A percentile compares a stretch with the other conserved stretches of the same genome.
These are phyloP conservation scores for Rhopilema esculentum DNA, from an alignment of 30 jellyfish, hydroid and myxozoan genomes.

Conservation along the genomic window DNA sequence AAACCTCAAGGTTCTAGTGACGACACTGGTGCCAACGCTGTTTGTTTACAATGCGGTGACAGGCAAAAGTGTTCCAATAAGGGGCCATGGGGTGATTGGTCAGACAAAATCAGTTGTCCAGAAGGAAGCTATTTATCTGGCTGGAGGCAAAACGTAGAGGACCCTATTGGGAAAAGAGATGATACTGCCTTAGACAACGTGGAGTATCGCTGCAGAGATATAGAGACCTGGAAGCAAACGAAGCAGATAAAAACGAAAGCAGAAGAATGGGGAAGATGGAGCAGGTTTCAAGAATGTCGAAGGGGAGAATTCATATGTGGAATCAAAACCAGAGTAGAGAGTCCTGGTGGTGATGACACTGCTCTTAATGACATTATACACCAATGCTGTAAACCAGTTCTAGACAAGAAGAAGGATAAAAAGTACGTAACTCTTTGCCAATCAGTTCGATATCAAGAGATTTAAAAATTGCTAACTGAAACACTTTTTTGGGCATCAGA, in stretches of 20 bases:
- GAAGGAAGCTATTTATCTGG: constrained; percentile 28
- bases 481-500: too few species aligned
- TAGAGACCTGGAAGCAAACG: constrained; percentile 10
- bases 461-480: too few species aligned
- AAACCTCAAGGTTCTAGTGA: constrained; percentile 1
- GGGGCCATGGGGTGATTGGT: constrained; percentile 71
- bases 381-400: constrained; percentile 30
- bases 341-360: constrained; percentile 61
- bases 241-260: constrained; percentile 18
- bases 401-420: not conserved
- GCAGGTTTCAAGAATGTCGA: constrained; percentile 28
- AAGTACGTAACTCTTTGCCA: not conserved
- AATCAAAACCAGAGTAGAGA: constrained; percentile 35
- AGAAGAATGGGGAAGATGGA: constrained; percentile 37
- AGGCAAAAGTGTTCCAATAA: constrained; percentile 37
- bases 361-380: constrained; percentile 44
- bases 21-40: constrained; percentile 52
- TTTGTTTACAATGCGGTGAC: constrained; percentile 38
- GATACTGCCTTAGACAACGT: constrained; percentile 51
- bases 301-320: constrained; percentile 47
- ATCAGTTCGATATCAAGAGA: too few species aligned
- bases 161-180: not conserved
- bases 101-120: constrained; percentile 43
- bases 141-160: constrained; percentile 71
- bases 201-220: constrained; percentile 47